phyloP scores from a whole-genome alignment of 2,797 vertebrate genomes.

The Acanthurus lineatus region DNA sequence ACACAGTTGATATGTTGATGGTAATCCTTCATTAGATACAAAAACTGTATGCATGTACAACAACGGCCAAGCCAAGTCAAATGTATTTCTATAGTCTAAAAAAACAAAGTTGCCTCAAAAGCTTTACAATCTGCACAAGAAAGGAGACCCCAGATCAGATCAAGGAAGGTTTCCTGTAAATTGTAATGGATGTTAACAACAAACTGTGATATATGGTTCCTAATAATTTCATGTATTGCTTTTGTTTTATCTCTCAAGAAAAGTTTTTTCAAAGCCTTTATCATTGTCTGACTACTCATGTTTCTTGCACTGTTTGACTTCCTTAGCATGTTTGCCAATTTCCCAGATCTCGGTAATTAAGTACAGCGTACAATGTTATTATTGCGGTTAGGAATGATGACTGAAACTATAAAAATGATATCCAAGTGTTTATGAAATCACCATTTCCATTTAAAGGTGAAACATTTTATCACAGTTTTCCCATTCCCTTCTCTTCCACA shows the following conservation, averaged over 20 bases:
- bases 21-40: too few species aligned
- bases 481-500: constrained; percentile 6
- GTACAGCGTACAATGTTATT: not conserved
- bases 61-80: not conserved
- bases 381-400: not conserved
- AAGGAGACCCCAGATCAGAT: not conserved
- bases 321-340: not conserved
- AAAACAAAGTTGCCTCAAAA: not conserved
- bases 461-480: not conserved
- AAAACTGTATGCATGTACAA: not conserved
- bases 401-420: not conserved
- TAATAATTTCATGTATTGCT: not conserved
- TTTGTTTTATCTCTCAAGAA: not conserved
- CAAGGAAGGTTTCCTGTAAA: too few species aligned
- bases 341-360: not conserved
- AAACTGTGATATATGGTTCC: not conserved
- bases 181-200: not conserved
- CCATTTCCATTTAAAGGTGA: constrained; percentile 45
- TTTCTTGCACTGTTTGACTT: not conserved
- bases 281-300: not conserved
- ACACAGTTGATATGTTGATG: too few species aligned
- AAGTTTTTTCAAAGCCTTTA: not conserved
- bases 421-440: constrained; percentile 12
- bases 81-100: not conserved
- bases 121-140: not conserved